These are phyloP conservation scores for Melanotaenia nigrans DNA, from an alignment of 2,797 vertebrate species.

Conservation along the genomic window DNA sequence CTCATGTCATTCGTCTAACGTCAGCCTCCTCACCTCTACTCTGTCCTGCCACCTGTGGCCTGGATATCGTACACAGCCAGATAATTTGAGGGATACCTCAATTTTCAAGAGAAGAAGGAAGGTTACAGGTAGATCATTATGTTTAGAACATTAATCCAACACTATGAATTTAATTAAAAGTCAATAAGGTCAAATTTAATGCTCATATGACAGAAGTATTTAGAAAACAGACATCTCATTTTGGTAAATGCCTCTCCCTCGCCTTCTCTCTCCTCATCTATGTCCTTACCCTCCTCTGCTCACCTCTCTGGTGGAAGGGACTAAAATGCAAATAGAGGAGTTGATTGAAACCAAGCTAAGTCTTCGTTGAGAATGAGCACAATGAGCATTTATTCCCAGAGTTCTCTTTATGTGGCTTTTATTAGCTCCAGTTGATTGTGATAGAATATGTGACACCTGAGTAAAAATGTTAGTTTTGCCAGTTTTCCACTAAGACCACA, in stretches of 20 bases:
- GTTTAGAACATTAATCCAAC: neutral
- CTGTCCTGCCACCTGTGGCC: neutral
- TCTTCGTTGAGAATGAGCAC: too few relatives aligned
- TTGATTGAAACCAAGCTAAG: neutral
- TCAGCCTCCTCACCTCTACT: neutral
- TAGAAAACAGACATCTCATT: neutral
- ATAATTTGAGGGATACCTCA: neutral
- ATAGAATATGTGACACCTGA: neutral
- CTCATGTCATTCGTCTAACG: neutral
- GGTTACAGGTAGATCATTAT: too few relatives aligned
- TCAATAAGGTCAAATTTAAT: neutral
- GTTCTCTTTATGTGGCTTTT: neutral
- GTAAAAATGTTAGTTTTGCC: neutral
- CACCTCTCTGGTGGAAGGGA: neutral
- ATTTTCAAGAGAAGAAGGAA: neutral
- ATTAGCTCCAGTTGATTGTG: neutral
- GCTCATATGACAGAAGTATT: neutral
- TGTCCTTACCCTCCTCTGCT: neutral
- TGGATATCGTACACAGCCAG: neutral
- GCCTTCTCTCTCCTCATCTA: too few relatives aligned
- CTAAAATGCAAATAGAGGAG: neutral
- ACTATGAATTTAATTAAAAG: neutral
- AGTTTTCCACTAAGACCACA: neutral
- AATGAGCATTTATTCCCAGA: too few relatives aligned
- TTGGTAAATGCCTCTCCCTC: neutral